phyloP scores from a whole-genome alignment of 2,113 vertebrate species.

The Notarius lentiginosus region DNA sequence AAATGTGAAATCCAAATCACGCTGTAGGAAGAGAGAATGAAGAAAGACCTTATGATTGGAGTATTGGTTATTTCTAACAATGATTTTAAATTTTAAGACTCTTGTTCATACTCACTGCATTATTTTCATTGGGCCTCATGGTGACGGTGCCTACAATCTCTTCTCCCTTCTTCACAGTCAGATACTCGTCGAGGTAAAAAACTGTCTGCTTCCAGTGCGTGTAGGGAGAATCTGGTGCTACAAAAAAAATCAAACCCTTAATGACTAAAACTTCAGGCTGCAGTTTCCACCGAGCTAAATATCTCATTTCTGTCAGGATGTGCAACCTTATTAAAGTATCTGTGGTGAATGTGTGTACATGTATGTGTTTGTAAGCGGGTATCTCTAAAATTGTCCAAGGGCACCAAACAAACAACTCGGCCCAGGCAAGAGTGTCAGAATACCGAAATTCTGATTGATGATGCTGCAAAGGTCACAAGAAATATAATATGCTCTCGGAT shows the following conservation, averaged over 20 bases:
- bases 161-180: conserved; percentile 91
- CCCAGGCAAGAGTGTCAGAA: background rate
- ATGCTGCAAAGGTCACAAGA: conserved; percentile 51
- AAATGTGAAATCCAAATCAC: conserved; percentile 95
- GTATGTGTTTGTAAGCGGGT: background rate
- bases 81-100: background rate
- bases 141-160: conserved; percentile 89
- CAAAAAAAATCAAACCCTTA: conserved; percentile 24
- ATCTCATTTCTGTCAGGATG: background rate
- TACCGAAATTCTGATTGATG: conserved; percentile 34
- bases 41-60: background rate
- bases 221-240: conserved; percentile 91
- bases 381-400: background rate
- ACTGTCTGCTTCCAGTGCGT: conserved; percentile 98
- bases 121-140: conserved; percentile 96
- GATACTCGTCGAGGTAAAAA: conserved; percentile 94
- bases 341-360: background rate
- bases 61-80: background rate
- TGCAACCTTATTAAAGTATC: background rate
- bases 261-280: background rate
- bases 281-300: background rate
- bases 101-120: conserved; percentile 78
- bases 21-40: conserved; percentile 72
- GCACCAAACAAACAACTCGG: background rate
- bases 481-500: conserved; percentile 52